phyloP scores from a whole-genome alignment of 2,113 vertebrate genomes.

The Motacilla alba region DNA sequence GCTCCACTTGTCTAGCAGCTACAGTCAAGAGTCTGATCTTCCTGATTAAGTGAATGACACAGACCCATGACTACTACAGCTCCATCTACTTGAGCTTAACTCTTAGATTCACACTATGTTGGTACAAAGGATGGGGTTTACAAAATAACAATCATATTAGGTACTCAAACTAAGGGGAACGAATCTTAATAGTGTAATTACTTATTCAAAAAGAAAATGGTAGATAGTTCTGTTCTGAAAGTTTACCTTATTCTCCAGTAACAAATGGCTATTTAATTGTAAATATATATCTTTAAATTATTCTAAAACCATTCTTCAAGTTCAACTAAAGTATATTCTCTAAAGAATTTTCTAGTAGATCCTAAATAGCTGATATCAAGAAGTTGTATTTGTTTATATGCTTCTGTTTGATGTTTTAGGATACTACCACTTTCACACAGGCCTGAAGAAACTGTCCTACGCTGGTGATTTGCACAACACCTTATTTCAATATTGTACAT shows the following conservation, averaged over 20 bases:
- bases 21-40: background rate
- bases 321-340: background rate
- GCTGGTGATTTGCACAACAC: background rate
- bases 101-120: background rate
- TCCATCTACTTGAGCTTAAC: background rate
- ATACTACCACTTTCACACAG: background rate
- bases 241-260: background rate
- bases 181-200: background rate
- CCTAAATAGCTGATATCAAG: background rate
- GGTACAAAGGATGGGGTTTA: background rate
- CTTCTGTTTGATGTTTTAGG: background rate
- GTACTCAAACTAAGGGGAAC: background rate
- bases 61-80: background rate
- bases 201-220: background rate
- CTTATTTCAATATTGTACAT: background rate
- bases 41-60: background rate
- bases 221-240: background rate
- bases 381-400: background rate
- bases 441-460: background rate
- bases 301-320: background rate
- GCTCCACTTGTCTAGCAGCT: background rate
- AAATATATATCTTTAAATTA: background rate
- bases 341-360: background rate
- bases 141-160: background rate
- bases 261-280: background rate